Evolutionary conservation across 1,140 invertebrate species (phyloP), one percentile per base, ranked within the genome.

Genomic region (Sinonovacula constricta): DNA sequence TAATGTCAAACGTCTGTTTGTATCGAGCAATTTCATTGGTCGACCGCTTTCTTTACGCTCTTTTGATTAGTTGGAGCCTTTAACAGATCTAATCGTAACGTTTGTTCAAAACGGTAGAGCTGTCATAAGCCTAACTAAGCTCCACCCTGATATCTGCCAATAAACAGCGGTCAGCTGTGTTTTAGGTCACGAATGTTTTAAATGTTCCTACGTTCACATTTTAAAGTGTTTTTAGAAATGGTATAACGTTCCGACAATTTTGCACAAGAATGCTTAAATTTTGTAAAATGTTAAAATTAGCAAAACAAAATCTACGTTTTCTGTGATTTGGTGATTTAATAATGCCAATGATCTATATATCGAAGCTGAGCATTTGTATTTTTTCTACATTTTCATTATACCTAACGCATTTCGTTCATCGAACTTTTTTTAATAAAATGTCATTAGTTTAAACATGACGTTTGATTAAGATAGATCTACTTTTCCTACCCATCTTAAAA

Each of bases 151-250:
- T 51, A 31, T 74, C 68, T 59, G 56, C 24, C 45, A 45, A 53
- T 70, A 57, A 74, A 74, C 70, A 74, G 51, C 49, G 51, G 67
- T 76, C 72, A 76, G 72, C 72, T 76, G 72, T 96, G 95, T 92
- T 94, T 93, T 83, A 94, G 95, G 92, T 94, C 94, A 83, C 95
- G 95, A 91, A 95, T 92, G 87, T 94, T 95, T 85, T 95, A 95
- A 88, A 95, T 95, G 92, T 96, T 96, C 88, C 95, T 95, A 94
- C 96, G 96, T 93, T 96, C 96, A 87, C 95, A 95, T 93, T 96
- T 95, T 96, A 93, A 81, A 89, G 87, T 57, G 68, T 74, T 76
- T 85, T 85, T 77, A 72, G 53, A 76, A 79, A 79, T 60, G 60
- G 80, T 59, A 69, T 72, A 60, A 51, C 51, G 49, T 65, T 39